Base-by-base conservation (phyloP, 2,113 vertebrate genomes). In the Chloropsis hardwickii region DNA sequence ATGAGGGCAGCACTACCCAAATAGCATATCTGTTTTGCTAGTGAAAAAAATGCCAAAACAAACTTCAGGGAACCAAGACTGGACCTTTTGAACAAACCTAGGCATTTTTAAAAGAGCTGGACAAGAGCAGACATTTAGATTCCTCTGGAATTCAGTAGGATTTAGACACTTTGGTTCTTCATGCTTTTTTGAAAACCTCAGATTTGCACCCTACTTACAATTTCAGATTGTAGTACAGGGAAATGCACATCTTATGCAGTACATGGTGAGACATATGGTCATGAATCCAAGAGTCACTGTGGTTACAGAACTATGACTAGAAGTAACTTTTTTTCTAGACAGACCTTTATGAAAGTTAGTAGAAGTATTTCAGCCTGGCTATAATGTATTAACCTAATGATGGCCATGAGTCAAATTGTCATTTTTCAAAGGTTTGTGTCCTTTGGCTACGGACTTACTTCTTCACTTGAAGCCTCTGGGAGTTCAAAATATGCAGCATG, bases 381-480 rank as follows among this genome's bases (percentile, higher is more conserved):
- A 14, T 91, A 67, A 53, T 28, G 1, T 61, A 33, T 81, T 79
- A 85, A 56, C 51, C 39, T 81, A 64, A 53, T n/a, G 58, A 50
- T 47, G 40, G 29, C 60, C 35, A 51, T 1, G 1, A 39, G 28
- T 48, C 15, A 10, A 51, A 73, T 6, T 58, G 40, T 28, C 31
- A 23, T 37, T 92, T 92, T 81, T 91, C 42, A 50, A 54, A 83
- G 29, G 10, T 83, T 94, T 86, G 11, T 93, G 69, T 74, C 72
- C 60, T 93, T 78, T 60, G 40, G 20, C 31, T 82, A 56, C 90
- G 24, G 29, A 47, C 61, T 92, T 8, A 16, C 16, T 88, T 66
- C 42, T 89, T 90, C 62, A 48, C 82, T 93, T 91, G 58, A 97
- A 90, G 28, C 82, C 47, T 88, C 79, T 96, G 79, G 62, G 78